These are phyloP conservation scores for Pardosa pseudoannulata DNA, from an alignment of 2,888 invertebrate species.

Conservation along the genomic window DNA sequence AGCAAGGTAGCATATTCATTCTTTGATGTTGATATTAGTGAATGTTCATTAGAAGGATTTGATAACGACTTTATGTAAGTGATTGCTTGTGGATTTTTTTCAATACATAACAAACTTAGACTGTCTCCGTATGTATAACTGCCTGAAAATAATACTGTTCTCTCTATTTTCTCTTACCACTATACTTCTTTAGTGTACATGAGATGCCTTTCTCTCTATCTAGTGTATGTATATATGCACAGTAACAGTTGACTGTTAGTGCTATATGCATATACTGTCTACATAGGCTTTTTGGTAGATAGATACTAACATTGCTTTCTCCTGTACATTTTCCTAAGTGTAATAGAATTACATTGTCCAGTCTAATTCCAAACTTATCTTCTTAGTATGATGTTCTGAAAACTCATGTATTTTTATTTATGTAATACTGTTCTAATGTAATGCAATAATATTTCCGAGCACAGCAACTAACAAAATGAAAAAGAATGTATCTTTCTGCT, in stretches of 20 bases:
- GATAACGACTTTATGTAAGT: constrained; percentile 21
- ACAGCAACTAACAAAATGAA: constrained; percentile 3
- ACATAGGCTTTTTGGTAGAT: constrained; percentile 63
- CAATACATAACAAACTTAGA: constrained; percentile 29
- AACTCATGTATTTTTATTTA: not conserved
- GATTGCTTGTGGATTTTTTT: constrained; percentile 48
- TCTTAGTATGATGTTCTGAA: not conserved
- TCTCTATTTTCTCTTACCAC: constrained; percentile 40
- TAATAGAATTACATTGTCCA: constrained; percentile 69
- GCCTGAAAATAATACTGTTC: constrained; percentile 53
- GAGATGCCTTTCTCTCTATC: constrained; percentile 31
- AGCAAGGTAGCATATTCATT: constrained; percentile 27
- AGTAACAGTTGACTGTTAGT: not conserved
- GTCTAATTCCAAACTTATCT: constrained; percentile 29
- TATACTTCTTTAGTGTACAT: constrained; percentile 46
- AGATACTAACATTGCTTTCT: constrained; percentile 64
- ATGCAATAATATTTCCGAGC: constrained; percentile 7
- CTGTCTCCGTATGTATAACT: constrained; percentile 25
- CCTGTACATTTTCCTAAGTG: constrained; percentile 44
- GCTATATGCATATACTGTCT: not conserved
- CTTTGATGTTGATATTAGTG: constrained; percentile 61
- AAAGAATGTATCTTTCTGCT: not conserved
- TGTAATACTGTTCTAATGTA: not conserved
- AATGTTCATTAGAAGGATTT: constrained; percentile 45
- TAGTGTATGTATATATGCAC: not conserved